Conservation (phyloP, 1,140 invertebrate species). For the Aphidius gifuensis region DNA sequence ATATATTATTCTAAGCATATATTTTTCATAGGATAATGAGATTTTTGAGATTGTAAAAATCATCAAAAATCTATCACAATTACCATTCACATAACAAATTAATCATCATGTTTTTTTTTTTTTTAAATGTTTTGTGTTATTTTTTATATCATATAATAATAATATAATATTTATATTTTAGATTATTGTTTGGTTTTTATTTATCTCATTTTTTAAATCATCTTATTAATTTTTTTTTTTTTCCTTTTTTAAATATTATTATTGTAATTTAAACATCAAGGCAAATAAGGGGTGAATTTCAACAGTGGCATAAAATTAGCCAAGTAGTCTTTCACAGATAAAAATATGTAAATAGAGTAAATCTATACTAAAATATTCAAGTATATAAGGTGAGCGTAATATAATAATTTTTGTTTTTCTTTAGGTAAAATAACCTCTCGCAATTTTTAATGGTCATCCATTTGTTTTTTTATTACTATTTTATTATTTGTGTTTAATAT, state of each 20-base stretch:
- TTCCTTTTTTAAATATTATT: conserved; percentile 48
- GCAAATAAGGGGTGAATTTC: conserved; percentile 58
- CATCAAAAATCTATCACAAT: conserved; percentile 61
- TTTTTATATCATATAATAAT: too few species aligned
- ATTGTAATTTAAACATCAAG: conserved; percentile 56
- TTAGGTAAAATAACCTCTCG: conserved; percentile 52
- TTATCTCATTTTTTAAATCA: conserved; percentile 32
- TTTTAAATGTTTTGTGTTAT: not conserved
- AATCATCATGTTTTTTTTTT: conserved; percentile 46
- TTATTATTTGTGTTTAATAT: too few species aligned
- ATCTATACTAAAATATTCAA: conserved; percentile 60
- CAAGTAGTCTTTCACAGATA: conserved; percentile 57
- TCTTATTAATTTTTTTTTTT: conserved; percentile 32
- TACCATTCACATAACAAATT: conserved; percentile 56
- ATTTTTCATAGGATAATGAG: conserved; percentile 49
- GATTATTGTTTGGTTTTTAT: conserved; percentile 14
- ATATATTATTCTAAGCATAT: conserved; percentile 52
- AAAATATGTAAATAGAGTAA: conserved; percentile 59
- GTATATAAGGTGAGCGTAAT: conserved; percentile 56
- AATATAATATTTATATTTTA: too few species aligned
- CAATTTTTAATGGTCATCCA: conserved; percentile 44
- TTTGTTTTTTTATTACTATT: conserved; percentile 24
- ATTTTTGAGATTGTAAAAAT: conserved; percentile 60
- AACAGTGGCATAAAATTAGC: conserved; percentile 55
- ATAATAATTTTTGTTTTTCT: conserved; percentile 47